Evolutionary conservation across 2,113 vertebrate genomes (phyloP).

Genomic region (Eudyptes chrysolophus): DNA sequence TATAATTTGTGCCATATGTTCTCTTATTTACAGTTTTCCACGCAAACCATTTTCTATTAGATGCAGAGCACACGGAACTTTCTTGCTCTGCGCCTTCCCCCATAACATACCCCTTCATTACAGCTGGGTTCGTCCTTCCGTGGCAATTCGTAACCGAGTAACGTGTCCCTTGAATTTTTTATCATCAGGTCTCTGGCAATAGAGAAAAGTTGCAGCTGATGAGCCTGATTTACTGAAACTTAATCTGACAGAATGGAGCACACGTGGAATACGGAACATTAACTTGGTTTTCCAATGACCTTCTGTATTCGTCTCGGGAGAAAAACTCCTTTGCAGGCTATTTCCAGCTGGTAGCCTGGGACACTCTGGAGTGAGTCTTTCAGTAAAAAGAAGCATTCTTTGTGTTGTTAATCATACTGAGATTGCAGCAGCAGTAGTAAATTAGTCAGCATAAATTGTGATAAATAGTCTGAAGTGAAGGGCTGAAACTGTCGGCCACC

Average conservation of each 20-base stretch:
- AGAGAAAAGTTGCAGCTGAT: background rate
- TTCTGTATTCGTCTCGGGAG: background rate
- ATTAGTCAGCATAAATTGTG: background rate
- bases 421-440: background rate
- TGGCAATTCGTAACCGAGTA: background rate
- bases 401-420: background rate
- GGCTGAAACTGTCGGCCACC: background rate
- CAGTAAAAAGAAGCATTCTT: background rate
- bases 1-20: slow-evolving; percentile 68
- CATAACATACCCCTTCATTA: slow-evolving; percentile 25
- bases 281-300: background rate
- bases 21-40: slow-evolving; percentile 60
- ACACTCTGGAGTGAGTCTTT: background rate
- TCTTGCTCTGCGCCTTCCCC: background rate
- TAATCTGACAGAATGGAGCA: background rate
- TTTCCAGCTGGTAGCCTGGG: background rate
- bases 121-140: background rate
- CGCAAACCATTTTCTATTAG: background rate
- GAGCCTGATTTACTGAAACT: background rate
- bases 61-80: background rate
- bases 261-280: background rate
- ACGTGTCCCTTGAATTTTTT: background rate
- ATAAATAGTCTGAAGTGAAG: background rate
- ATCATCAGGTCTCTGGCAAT: background rate
- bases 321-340: background rate